These are phyloP conservation scores for Capromys pilorides DNA, from an alignment of 2,797 vertebrate genomes.

Conservation along the genomic window DNA sequence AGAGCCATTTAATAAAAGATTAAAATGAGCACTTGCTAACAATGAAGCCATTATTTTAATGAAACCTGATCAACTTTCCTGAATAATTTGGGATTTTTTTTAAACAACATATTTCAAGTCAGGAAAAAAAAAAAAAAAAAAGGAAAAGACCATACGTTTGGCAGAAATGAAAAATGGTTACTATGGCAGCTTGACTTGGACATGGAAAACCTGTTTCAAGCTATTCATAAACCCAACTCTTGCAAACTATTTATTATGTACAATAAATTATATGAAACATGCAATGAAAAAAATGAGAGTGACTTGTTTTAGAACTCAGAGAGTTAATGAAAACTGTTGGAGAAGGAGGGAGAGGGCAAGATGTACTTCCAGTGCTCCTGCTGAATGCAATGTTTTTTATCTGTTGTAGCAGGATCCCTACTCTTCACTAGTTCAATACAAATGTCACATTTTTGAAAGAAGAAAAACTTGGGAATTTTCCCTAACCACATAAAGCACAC, in stretches of 20 bases:
- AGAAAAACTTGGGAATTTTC: slow-evolving; percentile 78
- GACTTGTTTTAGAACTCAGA: slow-evolving; percentile 82
- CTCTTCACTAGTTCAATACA: slow-evolving; percentile 82
- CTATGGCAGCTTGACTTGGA: slow-evolving; percentile 83
- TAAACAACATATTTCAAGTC: slow-evolving; percentile 82
- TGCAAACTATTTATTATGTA: slow-evolving; percentile 83
- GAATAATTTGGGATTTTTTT: slow-evolving; percentile 83
- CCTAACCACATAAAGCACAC: slow-evolving; percentile 81
- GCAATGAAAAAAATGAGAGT: slow-evolving; percentile 83
- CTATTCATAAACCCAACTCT: slow-evolving; percentile 81
- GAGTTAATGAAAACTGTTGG: slow-evolving; percentile 80
- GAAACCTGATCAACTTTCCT: slow-evolving; percentile 85
- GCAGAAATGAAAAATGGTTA: slow-evolving; percentile 85
- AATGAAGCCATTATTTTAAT: slow-evolving; percentile 87
- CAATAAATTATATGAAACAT: slow-evolving; percentile 83
- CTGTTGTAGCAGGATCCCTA: slow-evolving; percentile 80
- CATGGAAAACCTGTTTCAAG: slow-evolving; percentile 84
- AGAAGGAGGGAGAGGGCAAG: slow-evolving; percentile 61
- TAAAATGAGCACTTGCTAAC: slow-evolving; percentile 84
- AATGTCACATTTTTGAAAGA: slow-evolving; percentile 85
- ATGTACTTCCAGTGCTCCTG: slow-evolving; percentile 77
- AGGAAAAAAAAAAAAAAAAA: slow-evolving; percentile 52
- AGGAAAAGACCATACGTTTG: slow-evolving; percentile 79
- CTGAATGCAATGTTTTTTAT: slow-evolving; percentile 84
- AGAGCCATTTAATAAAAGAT: slow-evolving; percentile 79